These are phyloP conservation scores for Cephalotes varians DNA, from an alignment of 2,888 invertebrate genomes.

Conservation along the genomic window DNA sequence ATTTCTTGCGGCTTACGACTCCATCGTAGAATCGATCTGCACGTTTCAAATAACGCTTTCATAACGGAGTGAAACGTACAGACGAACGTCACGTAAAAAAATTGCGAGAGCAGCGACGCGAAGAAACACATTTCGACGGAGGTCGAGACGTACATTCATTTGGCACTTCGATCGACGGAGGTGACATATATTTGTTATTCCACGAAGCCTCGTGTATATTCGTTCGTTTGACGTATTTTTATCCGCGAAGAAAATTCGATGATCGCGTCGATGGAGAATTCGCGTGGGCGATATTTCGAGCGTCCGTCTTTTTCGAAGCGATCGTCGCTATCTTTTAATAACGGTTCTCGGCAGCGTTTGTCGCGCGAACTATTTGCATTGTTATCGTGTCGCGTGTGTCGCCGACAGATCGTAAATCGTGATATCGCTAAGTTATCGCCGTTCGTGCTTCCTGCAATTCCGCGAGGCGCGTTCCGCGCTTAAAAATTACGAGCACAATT, in stretches of 20 bases:
- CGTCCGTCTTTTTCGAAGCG: neutral
- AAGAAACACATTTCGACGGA: too few species aligned
- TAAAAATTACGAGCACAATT: neutral
- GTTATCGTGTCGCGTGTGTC: neutral
- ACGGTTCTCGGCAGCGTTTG: neutral
- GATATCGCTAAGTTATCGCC: conserved; percentile 34
- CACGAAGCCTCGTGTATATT: neutral
- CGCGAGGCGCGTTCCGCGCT: neutral
- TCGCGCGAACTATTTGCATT: neutral
- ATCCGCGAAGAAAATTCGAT: neutral
- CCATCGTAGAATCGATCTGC: too few species aligned
- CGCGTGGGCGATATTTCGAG: neutral
- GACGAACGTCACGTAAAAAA: too few species aligned
- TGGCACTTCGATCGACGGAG: neutral
- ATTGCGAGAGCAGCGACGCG: too few species aligned
- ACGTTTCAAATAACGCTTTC: too few species aligned
- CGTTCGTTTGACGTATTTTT: neutral
- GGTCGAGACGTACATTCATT: too few species aligned
- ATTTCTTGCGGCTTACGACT: too few species aligned
- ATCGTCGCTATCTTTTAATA: neutral
- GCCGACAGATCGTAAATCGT: neutral
- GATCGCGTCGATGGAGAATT: neutral
- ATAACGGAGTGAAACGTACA: too few species aligned
- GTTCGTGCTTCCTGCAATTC: conserved; percentile 11
- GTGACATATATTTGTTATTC: too few species aligned